These are phyloP conservation scores for Saxicola maurus DNA, from an alignment of 2,797 vertebrate genomes.

Conservation along the genomic window DNA sequence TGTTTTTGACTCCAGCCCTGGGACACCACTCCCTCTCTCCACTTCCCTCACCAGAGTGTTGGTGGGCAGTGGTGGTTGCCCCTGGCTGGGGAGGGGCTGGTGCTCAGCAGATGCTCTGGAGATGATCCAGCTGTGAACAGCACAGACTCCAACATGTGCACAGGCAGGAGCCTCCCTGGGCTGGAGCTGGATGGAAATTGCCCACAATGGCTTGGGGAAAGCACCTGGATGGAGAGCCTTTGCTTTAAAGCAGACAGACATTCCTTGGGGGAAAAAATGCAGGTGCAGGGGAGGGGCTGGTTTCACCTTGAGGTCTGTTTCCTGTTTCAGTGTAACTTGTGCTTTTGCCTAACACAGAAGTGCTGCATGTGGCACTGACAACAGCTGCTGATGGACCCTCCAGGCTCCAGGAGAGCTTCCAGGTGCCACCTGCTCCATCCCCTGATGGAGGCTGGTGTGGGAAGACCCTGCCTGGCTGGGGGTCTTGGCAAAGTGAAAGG, in stretches of 20 bases:
- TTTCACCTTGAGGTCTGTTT: not conserved
- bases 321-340: not conserved
- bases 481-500: not conserved
- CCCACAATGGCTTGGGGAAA: not conserved
- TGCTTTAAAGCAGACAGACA: not conserved
- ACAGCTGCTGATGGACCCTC: not conserved
- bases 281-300: not conserved
- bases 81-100: not conserved
- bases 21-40: not conserved
- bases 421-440: not conserved
- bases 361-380: not conserved
- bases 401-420: not conserved
- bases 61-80: not conserved
- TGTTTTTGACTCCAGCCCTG: not conserved
- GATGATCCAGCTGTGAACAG: not conserved
- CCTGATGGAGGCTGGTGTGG: not conserved
- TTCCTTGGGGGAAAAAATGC: not conserved
- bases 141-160: not conserved
- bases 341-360: not conserved
- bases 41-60: not conserved
- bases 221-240: not conserved
- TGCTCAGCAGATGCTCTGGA: not conserved
- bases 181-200: not conserved
- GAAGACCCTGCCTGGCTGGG: fast-evolving
- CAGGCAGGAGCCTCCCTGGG: not conserved